Evolutionary conservation across 2,888 invertebrate genomes (phyloP).

Genomic region (Tenthredo notha): DNA sequence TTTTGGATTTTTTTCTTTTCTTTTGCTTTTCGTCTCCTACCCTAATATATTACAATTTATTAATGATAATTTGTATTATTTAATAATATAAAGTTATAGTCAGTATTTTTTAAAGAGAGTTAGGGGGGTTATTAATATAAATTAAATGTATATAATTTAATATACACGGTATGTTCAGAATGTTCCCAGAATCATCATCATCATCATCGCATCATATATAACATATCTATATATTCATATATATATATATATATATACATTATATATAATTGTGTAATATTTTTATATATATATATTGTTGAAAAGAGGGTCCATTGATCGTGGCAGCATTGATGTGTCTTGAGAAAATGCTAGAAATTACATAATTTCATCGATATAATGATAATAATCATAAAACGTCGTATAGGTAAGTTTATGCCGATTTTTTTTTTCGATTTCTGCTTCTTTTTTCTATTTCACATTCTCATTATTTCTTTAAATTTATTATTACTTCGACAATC

Average conservation of each 20-base stretch:
- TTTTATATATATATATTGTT: slow-evolving; percentile 32
- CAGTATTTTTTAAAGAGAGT: slow-evolving; percentile 57
- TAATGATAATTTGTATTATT: slow-evolving; percentile 59
- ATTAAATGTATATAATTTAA: slow-evolving; percentile 54
- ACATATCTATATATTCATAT: slow-evolving; percentile 2
- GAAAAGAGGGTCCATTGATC: slow-evolving; percentile 36
- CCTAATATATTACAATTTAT: slow-evolving; percentile 70
- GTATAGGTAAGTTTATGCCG: neutral
- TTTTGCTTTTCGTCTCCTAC: slow-evolving; percentile 52
- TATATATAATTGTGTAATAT: slow-evolving; percentile 20
- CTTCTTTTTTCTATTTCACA: neutral
- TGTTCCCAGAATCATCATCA: slow-evolving; percentile 25
- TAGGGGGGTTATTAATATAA: slow-evolving; percentile 54
- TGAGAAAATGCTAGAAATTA: slow-evolving; percentile 43
- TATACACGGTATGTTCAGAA: slow-evolving; percentile 44
- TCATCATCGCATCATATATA: slow-evolving; percentile 14
- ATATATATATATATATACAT: slow-evolving; percentile 19
- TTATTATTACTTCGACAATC: neutral
- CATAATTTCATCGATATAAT: slow-evolving; percentile 34
- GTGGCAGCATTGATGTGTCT: slow-evolving; percentile 44
- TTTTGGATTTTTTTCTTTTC: neutral
- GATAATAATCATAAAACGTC: neutral
- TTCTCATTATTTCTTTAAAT: neutral
- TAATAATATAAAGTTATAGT: slow-evolving; percentile 55
- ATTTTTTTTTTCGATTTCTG: neutral